Percentiles rank a stretch among this genome's conserved stretches.
Evolutionary conservation across 1,140 invertebrate genomes (phyloP).

Genomic region (Aleiodes sp.): DNA sequence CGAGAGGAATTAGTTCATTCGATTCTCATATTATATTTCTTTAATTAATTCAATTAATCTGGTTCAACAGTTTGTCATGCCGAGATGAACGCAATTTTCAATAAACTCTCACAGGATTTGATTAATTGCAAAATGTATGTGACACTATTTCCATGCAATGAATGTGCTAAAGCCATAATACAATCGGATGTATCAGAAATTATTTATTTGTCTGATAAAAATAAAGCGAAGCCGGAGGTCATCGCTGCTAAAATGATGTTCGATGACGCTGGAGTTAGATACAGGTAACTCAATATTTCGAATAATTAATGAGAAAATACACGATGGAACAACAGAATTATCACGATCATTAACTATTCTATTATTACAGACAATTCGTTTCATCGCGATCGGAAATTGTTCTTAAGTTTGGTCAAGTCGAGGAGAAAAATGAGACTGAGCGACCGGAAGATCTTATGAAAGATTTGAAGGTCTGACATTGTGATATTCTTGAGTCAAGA

Average conservation of each 20-base stretch:
- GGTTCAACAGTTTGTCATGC: constrained; percentile 89
- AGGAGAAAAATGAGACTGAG: constrained; percentile 67
- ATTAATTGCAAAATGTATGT: constrained; percentile 87
- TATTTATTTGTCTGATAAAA: constrained; percentile 85
- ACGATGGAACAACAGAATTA: neutral
- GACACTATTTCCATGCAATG: constrained; percentile 92
- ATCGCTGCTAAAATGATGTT: constrained; percentile 84
- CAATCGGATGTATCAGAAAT: constrained; percentile 89
- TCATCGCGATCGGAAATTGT: constrained; percentile 72
- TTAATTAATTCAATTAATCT: neutral
- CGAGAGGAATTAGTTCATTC: constrained; percentile 27
- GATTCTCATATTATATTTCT: constrained; percentile 23
- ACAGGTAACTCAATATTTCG: constrained; percentile 59
- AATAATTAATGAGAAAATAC: neutral
- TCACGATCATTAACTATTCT: constrained; percentile 14
- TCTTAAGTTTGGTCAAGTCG: constrained; percentile 74
- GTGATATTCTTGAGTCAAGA: no score
- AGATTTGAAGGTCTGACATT: no score
- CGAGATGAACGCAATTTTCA: constrained; percentile 96
- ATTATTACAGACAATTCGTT: constrained; percentile 70
- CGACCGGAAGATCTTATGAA: constrained; percentile 55
- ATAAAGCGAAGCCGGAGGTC: constrained; percentile 73
- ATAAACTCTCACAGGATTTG: constrained; percentile 83
- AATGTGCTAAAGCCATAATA: constrained; percentile 97
- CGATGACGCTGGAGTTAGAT: constrained; percentile 76